These are phyloP conservation scores for Plodia interpunctella DNA, from an alignment of 1,140 invertebrate species.

Conservation along the genomic window DNA sequence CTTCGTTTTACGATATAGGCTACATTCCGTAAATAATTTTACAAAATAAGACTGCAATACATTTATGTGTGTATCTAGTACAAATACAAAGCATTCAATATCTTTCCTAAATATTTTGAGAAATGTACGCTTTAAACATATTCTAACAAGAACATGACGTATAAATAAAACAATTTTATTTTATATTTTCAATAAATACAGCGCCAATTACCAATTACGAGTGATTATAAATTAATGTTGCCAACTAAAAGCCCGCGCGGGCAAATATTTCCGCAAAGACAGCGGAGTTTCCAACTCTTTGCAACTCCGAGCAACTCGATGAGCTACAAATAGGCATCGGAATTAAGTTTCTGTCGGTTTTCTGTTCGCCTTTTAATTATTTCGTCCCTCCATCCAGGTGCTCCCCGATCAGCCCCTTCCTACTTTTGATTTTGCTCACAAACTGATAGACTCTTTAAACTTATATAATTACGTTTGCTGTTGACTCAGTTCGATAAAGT, in stretches of 20 bases:
- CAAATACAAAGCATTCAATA: too few relatives aligned
- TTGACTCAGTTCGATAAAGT: conserved; percentile 10
- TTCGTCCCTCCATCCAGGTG: conserved; percentile 34
- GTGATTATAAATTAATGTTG: conserved; percentile 36
- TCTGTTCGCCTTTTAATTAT: conserved; percentile 67
- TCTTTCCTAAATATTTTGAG: too few relatives aligned
- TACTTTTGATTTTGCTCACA: conserved; percentile 26
- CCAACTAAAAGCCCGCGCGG: conserved; percentile 24
- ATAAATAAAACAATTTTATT: not conserved
- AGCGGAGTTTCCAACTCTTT: not conserved
- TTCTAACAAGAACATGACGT: not conserved
- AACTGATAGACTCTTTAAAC: conserved; percentile 26
- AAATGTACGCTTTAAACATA: not conserved
- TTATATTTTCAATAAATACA: not conserved
- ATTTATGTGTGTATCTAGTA: too few relatives aligned
- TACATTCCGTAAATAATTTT: too few relatives aligned
- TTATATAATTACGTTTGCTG: conserved; percentile 29
- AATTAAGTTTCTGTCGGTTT: conserved; percentile 57
- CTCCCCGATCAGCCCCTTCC: conserved; percentile 15
- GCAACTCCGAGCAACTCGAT: conserved; percentile 30
- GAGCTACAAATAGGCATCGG: conserved; percentile 62
- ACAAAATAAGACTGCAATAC: too few relatives aligned
- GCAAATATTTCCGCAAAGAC: conserved; percentile 29
- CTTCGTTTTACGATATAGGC: too few relatives aligned
- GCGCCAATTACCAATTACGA: conserved; percentile 31